Base-by-base conservation (phyloP, 1,140 invertebrate genomes). In the Coptotermes formosanus region DNA sequence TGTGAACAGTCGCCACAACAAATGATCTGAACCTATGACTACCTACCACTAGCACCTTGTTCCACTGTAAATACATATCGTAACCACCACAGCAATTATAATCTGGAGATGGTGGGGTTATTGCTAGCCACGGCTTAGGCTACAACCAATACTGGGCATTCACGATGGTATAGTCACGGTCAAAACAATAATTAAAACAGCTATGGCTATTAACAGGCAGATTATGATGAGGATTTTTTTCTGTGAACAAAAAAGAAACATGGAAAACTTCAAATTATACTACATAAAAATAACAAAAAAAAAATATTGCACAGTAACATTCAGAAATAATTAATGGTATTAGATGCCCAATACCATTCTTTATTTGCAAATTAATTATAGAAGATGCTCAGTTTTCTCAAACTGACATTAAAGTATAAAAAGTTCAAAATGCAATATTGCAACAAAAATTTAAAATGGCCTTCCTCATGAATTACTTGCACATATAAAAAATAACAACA, bases 191-290 rank as follows among this genome's bases (percentile, higher is more conserved):
- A 95, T 93, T 92, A 96, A 93, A 93, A 96, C 94, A 92, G 95
- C 92, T 93, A 95, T 91, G 91, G 93, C 93, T 91, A 96, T 92
- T 92, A 93, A 92, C 91, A 96, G 92, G 94, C 95, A 95, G 94
- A 95, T 95, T 92, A 95, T 94, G 92, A 96, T 95, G 93, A 96
- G 93, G 93, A 96, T 95, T 94, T 95, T 95, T 96, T 96, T 96
- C 95, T 96, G 95, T 92, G 94, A 95, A 94, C 93, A 94, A 90
- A 95, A 94, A 94, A 92, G 90, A 93, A 83, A 85, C 87, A 86
- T 86, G 86, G 82, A 87, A 87, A 87, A 86, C 45, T 88, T 83
- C 85, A 86, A 86, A 85, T 81, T 25, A 83, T 52, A 82, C 82
- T 82, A 48, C 25, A 85, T 32, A 86, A 59, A 59, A n/a, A 84